phyloP scores from a whole-genome alignment of 2,888 invertebrate genomes.

The Tenthredo distinguenda region DNA sequence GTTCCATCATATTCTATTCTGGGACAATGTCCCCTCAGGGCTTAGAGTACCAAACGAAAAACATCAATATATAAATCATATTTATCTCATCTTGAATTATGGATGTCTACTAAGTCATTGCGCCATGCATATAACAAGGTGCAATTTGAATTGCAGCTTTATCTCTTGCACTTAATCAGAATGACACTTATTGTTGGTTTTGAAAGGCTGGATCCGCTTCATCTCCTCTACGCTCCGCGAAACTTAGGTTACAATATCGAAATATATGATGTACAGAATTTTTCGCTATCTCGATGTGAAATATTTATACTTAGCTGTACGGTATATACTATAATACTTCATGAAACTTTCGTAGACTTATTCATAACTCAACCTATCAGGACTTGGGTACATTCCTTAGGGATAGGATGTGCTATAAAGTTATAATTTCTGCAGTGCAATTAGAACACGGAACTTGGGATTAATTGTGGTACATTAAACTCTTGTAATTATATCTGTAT shows the following conservation, averaged over 20 bases:
- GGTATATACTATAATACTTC: no score
- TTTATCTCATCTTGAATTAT: not conserved
- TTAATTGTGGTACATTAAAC: not conserved
- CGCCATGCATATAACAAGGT: not conserved
- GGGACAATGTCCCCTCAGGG: not conserved
- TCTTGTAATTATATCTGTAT: not conserved
- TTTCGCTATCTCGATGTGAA: not conserved
- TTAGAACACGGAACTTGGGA: slow-evolving; percentile 11
- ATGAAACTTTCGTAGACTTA: not conserved
- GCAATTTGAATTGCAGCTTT: not conserved
- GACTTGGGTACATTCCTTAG: not conserved
- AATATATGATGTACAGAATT: not conserved
- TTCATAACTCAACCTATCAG: not conserved
- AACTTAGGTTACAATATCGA: no score
- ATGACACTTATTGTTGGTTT: not conserved
- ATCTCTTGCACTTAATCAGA: not conserved
- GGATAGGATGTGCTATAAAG: not conserved
- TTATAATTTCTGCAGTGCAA: not conserved
- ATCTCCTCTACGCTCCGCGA: no score
- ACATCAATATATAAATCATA: not conserved
- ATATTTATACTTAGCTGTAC: no score
- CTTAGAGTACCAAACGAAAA: not conserved
- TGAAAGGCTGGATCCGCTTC: not conserved
- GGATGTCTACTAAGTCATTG: not conserved
- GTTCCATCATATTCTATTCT: not conserved